Base-by-base conservation (phyloP, 1,140 invertebrate genomes). In the Calephelis nemesis region DNA sequence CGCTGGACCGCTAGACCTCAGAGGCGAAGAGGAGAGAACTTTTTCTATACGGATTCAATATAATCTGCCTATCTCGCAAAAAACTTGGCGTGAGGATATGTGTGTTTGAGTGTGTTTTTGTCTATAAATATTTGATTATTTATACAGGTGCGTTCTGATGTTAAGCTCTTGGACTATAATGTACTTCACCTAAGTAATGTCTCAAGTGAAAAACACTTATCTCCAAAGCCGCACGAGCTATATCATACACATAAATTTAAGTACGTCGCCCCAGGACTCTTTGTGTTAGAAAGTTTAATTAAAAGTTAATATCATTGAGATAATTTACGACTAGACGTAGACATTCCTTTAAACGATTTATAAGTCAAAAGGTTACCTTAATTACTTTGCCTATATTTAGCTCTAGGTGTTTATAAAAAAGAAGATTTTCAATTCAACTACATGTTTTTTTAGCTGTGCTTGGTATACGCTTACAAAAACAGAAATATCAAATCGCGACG, bases 231-330 rank as follows among this genome's bases (percentile, higher is more conserved):
- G 54, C 54, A 58, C 54, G 39, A 58, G 54, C 54, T 58, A 58
- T 58, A 58, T 58, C 54, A 58, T 58, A 58, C 54, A 58, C 54
- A 58, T 58, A 58, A 58, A 58, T 58, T 58, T 39, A 58, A 58
- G 54, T 58, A 58, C 54, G 54, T 58, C 11, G 54, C 30, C 54
- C 54, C 54, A 58, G 54, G 54, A 58, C 54, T 58, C 30, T 58
- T 58, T 58, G 15, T 58, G 54, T 58, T 7, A 40, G 19, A 58
- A 58, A 58, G 11, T 58, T 58, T 58, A 58, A 58, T 58, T 58
- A 58, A 58, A 58, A 58, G 19, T 58, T 39, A 58, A 45, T 58
- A 39, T 58, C 54, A 58, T 58, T 58, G 19, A 58, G 54, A 39
- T 58, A 58, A 58, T 39, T 58, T 19, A 58, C 12, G 54, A 58